phyloP scores from a whole-genome alignment of 2,888 invertebrate genomes.

The Perizoma affinitatum region DNA sequence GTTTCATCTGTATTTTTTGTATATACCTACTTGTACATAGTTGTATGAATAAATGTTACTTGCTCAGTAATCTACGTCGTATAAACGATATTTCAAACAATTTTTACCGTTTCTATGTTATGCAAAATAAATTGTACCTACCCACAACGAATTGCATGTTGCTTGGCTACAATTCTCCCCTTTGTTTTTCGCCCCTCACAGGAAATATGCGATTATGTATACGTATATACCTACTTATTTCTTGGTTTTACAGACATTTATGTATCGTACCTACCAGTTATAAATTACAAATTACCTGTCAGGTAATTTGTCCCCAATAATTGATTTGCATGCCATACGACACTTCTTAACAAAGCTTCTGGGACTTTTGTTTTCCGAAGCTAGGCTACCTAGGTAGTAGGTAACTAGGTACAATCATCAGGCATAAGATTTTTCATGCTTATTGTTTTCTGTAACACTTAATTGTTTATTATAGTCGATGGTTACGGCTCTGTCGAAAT shows the following conservation, averaged over 20 bases:
- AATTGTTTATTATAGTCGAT: constrained; percentile 32
- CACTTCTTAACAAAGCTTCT: too few species aligned
- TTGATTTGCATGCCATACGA: too few species aligned
- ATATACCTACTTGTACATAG: too few species aligned
- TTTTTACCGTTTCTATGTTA: constrained; percentile 1
- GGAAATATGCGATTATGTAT: constrained; percentile 5
- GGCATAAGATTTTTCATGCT: constrained; percentile 7
- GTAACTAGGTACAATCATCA: neutral
- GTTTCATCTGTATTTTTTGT: too few species aligned
- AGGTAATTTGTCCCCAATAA: too few species aligned
- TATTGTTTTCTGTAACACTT: constrained; percentile 30
- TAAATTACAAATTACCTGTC: too few species aligned
- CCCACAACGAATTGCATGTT: constrained; percentile 11
- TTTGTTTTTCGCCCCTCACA: constrained; percentile 5
- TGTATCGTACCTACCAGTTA: neutral
- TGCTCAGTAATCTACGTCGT: too few species aligned
- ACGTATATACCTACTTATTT: neutral
- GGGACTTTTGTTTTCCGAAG: too few species aligned
- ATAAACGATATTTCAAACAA: neutral
- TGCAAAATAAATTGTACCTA: constrained; percentile 10
- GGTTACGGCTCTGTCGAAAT: constrained; percentile 32
- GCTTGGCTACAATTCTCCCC: constrained; percentile 10
- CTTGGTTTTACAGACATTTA: neutral
- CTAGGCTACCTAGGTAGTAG: too few species aligned
- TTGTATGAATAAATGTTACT: too few species aligned